Evolutionary conservation across 2,797 vertebrate species (phyloP), one percentile per base, ranked within the genome.

Genomic region (Danio albolineatus): DNA sequence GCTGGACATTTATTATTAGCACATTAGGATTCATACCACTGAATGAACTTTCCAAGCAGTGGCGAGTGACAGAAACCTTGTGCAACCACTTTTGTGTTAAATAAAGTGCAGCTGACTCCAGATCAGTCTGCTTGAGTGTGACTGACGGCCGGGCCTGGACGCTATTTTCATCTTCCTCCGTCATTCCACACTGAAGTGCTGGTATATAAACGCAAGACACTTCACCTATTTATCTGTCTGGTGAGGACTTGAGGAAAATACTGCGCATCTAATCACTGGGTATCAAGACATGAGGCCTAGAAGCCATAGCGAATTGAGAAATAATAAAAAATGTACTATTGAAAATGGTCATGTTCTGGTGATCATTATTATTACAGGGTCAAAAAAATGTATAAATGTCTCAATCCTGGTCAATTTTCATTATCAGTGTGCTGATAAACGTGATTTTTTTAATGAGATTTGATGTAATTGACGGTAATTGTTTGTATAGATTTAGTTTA

Each of bases 71-170:
- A 78, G 44, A 60, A 46, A 51, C 48, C 36, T 61, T 53, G 46
- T 39, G 46, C 56, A 77, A 77, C 53, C 28, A 19, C 53, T 66
- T 66, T 43, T 21, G 46, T 16, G 65, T 78, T 60, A 48, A 73
- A 65, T 48, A 46, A 78, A 60, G 60, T 41, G 12, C 51, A 28
- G 46, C 48, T 53, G 49, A 71, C 73, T 71, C 36, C 36, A 60
- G 65, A 17, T 17, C 43, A 44, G 17, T 64, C 62, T 43, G 12
- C 56, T 64, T 73, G 43, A 8, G 49, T 62, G 61, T 83, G 82
- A 82, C n/a, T 82, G 82, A 82, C 83, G 78, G 79, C 57, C 73
- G 72, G 48, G 76, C 38, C 81, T 86, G 78, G 78, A 9, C 10
- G 56, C 77, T 85, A 85, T 85, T 85, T 84, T 78, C 57, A 48